Evolutionary conservation across 2,888 invertebrate genomes (phyloP).

Genomic region (Tenthredo amoena): DNA sequence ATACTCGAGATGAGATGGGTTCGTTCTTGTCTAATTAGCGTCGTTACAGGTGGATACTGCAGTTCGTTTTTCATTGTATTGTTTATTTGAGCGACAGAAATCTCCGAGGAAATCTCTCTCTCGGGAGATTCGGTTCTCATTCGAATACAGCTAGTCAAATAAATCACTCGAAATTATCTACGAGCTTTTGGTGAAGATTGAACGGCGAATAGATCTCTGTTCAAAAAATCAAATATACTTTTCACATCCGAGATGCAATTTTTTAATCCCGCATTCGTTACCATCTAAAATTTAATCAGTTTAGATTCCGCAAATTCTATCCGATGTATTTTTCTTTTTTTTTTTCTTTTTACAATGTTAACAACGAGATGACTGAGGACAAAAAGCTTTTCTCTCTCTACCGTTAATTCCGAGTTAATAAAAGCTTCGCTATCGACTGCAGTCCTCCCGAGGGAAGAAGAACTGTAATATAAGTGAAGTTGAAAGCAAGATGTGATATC

Average conservation of each 20-base stretch:
- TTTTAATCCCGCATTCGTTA: neutral
- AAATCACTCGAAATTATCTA: neutral
- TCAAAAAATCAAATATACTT: no score
- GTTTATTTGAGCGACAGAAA: neutral
- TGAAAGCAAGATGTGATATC: neutral
- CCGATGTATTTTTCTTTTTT: neutral
- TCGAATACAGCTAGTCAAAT: neutral
- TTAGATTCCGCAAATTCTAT: neutral
- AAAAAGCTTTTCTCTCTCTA: neutral
- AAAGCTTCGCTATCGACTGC: neutral
- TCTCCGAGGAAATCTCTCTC: neutral
- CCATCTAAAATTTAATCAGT: neutral
- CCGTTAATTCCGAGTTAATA: neutral
- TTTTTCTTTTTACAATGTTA: neutral
- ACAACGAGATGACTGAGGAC: neutral
- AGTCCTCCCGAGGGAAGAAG: neutral
- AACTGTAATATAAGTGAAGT: neutral
- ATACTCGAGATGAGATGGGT: neutral
- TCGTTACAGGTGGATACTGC: slow-evolving; percentile 26
- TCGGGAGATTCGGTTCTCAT: neutral
- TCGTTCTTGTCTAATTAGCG: slow-evolving; percentile 20
- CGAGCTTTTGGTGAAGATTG: neutral
- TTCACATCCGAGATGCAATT: neutral
- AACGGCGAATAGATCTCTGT: neutral
- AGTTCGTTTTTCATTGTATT: neutral